These are phyloP conservation scores for Trachelipus rathkii DNA, from an alignment of 1,140 invertebrate genomes.

Conservation along the genomic window DNA sequence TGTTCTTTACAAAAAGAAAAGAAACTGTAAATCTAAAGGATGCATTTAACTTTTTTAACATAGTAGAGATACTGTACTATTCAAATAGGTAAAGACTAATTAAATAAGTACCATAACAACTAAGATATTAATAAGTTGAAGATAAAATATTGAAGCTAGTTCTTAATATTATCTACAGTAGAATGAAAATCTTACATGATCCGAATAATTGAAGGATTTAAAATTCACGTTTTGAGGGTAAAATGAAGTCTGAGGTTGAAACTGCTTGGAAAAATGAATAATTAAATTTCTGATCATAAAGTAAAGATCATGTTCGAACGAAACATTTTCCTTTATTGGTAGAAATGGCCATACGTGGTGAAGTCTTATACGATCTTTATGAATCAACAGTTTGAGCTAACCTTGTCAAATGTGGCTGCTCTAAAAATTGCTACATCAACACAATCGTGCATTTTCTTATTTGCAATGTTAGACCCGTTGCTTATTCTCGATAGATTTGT, in stretches of 20 bases:
- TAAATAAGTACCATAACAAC: background rate
- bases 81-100: background rate
- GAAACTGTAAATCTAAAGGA: too few species aligned
- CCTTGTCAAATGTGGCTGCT: constrained; percentile 71
- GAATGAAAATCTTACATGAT: constrained; percentile 4
- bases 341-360: constrained; percentile 77
- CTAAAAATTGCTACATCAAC: constrained; percentile 75
- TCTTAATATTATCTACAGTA: too few species aligned
- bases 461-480: constrained; percentile 72
- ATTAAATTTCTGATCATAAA: constrained; percentile 82
- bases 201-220: background rate
- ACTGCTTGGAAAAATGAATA: constrained; percentile 53
- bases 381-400: constrained; percentile 82
- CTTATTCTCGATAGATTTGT: constrained; percentile 77
- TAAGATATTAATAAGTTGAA: too few species aligned
- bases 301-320: constrained; percentile 74
- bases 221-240: background rate
- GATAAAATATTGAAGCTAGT: background rate
- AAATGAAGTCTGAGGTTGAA: constrained; percentile 24
- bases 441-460: constrained; percentile 76
- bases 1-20: too few species aligned
- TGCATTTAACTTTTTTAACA: too few species aligned
- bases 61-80: background rate
- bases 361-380: constrained; percentile 75
- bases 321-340: constrained; percentile 46